phyloP scores from a whole-genome alignment of 2,797 vertebrate species.

The Simalia tracyae region DNA sequence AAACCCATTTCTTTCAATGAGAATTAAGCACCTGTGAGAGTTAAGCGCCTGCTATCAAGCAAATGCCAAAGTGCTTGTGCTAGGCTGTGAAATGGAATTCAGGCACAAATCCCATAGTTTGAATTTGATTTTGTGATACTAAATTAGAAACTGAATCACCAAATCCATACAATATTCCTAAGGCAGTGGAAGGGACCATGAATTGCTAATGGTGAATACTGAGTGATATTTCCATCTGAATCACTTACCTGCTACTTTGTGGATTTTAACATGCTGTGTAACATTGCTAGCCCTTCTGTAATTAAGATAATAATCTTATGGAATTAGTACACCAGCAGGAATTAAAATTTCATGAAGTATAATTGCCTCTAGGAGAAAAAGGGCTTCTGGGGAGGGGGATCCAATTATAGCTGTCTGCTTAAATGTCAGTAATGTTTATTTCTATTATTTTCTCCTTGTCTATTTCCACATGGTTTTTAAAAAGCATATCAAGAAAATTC shows the following conservation, averaged over 20 bases:
- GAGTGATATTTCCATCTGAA: neutral
- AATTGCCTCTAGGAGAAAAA: conserved; percentile 61
- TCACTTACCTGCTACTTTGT: neutral
- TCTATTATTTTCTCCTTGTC: conserved; percentile 19
- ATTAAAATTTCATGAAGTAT: conserved; percentile 59
- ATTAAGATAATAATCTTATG: conserved; percentile 39
- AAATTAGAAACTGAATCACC: neutral
- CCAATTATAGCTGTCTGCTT: conserved; percentile 29
- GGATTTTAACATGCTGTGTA: conserved; percentile 15
- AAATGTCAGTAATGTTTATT: conserved; percentile 35
- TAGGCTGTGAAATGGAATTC: neutral
- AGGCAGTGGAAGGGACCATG: neutral
- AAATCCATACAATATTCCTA: neutral
- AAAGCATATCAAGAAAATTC: neutral
- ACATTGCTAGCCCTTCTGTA: conserved; percentile 17
- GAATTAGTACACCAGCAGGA: conserved; percentile 37
- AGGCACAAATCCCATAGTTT: neutral
- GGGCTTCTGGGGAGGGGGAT: conserved; percentile 46
- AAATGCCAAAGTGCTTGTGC: neutral
- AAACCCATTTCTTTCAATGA: neutral
- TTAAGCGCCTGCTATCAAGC: neutral
- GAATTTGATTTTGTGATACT: neutral
- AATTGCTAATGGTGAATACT: neutral
- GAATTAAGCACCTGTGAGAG: neutral
- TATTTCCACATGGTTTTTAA: neutral